Evolutionary conservation across 2,888 invertebrate species (phyloP).

Genomic region (Microchrysa polita): DNA sequence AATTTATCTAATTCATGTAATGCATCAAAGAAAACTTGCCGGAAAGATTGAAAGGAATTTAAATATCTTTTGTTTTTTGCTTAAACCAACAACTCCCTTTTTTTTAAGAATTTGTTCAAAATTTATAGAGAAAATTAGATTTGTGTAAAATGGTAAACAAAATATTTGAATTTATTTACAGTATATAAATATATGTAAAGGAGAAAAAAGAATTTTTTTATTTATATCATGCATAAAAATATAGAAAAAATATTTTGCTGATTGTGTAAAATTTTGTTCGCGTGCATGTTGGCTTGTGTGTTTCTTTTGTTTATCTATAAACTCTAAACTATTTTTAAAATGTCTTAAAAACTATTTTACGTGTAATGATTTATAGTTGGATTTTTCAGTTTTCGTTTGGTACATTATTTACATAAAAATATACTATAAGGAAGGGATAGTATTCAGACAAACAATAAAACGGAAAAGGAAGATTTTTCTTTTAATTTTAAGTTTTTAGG

Average conservation of each 20-base stretch:
- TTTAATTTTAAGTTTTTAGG: constrained; percentile 1
- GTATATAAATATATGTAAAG: too few relatives aligned
- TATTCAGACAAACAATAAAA: too few relatives aligned
- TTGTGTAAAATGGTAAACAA: not conserved
- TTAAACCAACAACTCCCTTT: constrained; percentile 40
- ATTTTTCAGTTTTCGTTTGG: not conserved
- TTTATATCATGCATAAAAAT: not conserved
- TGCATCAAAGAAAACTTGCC: too few relatives aligned
- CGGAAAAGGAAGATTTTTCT: not conserved
- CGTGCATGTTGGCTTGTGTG: constrained; percentile 16
- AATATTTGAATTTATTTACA: not conserved
- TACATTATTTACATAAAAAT: constrained; percentile 7
- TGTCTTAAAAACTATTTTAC: not conserved
- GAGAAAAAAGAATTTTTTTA: too few relatives aligned
- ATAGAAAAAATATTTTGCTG: constrained; percentile 6
- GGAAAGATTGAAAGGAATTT: too few relatives aligned
- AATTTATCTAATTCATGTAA: too few relatives aligned
- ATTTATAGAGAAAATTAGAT: not conserved
- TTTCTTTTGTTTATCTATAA: not conserved
- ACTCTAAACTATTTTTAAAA: not conserved
- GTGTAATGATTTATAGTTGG: not conserved
- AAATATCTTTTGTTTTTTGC: constrained; percentile 22
- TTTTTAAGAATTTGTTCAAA: not conserved
- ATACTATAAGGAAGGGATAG: too few relatives aligned
- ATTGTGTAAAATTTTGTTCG: not conserved